Evolutionary conservation across 2,797 vertebrate species (phyloP), one percentile per base, ranked within the genome.

Genomic region (Holocentrus rufus): DNA sequence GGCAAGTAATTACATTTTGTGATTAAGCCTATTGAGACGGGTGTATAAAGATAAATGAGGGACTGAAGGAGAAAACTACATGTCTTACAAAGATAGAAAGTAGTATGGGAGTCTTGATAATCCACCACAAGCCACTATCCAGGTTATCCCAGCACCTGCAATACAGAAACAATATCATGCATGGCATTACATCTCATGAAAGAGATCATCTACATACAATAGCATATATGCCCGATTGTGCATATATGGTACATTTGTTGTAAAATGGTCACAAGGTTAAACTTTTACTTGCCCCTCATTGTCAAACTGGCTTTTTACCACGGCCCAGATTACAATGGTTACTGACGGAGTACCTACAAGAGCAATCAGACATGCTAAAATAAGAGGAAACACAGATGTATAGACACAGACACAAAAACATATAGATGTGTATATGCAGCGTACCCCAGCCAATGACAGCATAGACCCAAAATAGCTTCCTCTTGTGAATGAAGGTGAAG

Each of bases 381-480:
- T 18, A 7, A 47, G 27, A 3, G 30, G 14, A 25, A 15, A n/a
- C 5, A 22, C 8, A 31, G 6, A 7, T 13, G n/a, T 18, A 13
- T 1, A 25, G 18, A 34, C 39, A 59, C n/a, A 71, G 0, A 17
- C 47, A 18, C 30, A 55, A 2, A 25, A 23, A 18, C 46, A 49
- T 4, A 39, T 0, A 6, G 3, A 11, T 6, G 5, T 1, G 10
- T 3, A 25, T 3, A 5, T 44, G 6, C 4, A 5, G 86, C 90
- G 76, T 72, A 93, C 93, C 92, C 92, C 93, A 94, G 61, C 92
- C 92, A 0, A 90, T 54, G 74, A 91, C 42, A 69, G 73, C 64
- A 65, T 92, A 93, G 81, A 90, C 88, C 84, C 92, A 92, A 87
- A 91, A 86, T 76, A 93, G 89, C 65, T 66, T 90, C 71, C 47